Percentiles rank a stretch among this genome's conserved stretches.
Conservation (phyloP, 1,140 invertebrate genomes). For the Melipona quadrifasciata region DNA sequence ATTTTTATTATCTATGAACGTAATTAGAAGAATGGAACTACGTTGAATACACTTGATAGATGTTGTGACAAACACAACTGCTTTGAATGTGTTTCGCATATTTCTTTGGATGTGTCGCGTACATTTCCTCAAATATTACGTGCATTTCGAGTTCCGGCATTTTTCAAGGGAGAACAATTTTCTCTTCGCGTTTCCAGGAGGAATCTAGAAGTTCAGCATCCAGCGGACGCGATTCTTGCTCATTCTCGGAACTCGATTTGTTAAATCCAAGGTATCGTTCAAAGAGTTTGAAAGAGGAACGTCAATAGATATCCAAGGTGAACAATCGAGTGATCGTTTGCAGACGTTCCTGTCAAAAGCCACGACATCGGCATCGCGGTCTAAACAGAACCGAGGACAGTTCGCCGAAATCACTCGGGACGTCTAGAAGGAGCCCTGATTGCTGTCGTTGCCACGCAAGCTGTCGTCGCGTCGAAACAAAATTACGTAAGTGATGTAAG, state of each 20-base stretch:
- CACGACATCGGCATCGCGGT: not conserved
- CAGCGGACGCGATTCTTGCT: conserved; percentile 68
- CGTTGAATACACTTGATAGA: too few relatives aligned
- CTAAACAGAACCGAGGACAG: conserved; percentile 28
- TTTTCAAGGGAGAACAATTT: too few relatives aligned
- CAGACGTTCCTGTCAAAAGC: conserved; percentile 18
- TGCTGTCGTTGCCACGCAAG: conserved; percentile 9
- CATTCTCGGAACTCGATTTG: conserved; percentile 65
- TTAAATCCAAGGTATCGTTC: conserved; percentile 67
- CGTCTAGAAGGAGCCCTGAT: conserved; percentile 41
- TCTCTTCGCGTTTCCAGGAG: conserved; percentile 42
- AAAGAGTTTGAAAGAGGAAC: too few relatives aligned
- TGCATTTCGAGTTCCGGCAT: too few relatives aligned
- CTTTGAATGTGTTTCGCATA: too few relatives aligned
- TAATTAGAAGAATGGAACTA: too few relatives aligned
- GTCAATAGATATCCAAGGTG: not conserved
- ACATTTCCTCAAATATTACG: not conserved
- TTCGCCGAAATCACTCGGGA: conserved; percentile 33
- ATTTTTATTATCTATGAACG: too few relatives aligned
- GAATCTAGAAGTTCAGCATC: conserved; percentile 64
- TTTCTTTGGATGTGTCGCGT: not conserved
- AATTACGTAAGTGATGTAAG: conserved; percentile 81
- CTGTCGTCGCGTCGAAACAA: conserved; percentile 54
- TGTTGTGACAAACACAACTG: too few relatives aligned
- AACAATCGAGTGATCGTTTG: not conserved